A percentile compares a stretch with the other conserved stretches of the same genome.
phyloP scores from a whole-genome alignment of 2,888 invertebrate genomes.

The Drosophila rubida region DNA sequence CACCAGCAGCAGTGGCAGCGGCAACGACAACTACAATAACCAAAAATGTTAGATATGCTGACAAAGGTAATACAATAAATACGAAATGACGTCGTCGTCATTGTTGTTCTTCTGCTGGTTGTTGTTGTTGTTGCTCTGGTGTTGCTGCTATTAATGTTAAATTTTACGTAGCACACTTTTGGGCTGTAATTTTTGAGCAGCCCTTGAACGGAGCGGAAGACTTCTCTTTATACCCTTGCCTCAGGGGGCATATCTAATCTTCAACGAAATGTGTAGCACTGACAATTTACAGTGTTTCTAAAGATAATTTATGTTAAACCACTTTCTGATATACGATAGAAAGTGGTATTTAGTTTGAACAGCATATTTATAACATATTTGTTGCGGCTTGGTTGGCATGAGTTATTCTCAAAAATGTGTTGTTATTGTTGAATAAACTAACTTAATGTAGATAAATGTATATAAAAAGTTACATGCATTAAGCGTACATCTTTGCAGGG shows the following conservation, averaged over 20 bases:
- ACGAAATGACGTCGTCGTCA: conserved; percentile 65
- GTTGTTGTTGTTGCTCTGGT: conserved; percentile 17
- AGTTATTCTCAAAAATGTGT: no score
- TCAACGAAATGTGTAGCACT: not conserved
- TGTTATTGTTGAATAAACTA: no score
- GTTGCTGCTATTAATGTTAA: conserved; percentile 60
- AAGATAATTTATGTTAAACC: no score
- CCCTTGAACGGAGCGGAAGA: conserved; percentile 44
- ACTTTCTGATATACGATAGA: no score
- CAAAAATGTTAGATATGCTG: conserved; percentile 77
- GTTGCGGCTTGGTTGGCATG: no score
- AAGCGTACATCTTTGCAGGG: no score
- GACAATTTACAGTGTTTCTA: not conserved
- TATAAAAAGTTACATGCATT: no score
- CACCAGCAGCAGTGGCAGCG: conserved; percentile 25
- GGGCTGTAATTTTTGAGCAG: conserved; percentile 49
- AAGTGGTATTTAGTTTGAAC: no score
- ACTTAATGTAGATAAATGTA: no score
- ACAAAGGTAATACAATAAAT: conserved; percentile 79
- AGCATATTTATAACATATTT: no score
- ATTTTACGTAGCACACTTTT: conserved; percentile 65
- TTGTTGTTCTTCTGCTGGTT: conserved; percentile 14
- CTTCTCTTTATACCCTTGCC: conserved; percentile 20
- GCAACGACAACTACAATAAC: conserved; percentile 48
- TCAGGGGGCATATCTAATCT: not conserved